Percentiles rank a stretch among this genome's conserved stretches.
Evolutionary conservation across 2,888 invertebrate species (phyloP).

Genomic region (Terebella lapidaria): DNA sequence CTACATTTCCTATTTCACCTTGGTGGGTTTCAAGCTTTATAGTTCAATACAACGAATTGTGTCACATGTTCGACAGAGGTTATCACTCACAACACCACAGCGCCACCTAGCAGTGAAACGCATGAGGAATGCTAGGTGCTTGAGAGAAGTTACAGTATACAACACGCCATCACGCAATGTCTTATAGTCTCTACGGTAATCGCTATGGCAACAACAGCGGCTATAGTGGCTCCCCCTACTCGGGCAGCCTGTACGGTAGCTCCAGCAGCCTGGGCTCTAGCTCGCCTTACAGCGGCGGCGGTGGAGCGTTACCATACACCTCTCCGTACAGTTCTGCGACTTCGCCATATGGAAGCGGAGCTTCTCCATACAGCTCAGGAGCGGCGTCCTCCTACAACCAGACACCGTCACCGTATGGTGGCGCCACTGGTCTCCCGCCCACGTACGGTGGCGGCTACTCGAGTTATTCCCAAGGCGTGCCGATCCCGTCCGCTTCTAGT

Average conservation of each 20-base stretch:
- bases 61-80: too few relatives aligned
- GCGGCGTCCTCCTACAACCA: neutral
- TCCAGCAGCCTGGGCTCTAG: conserved; percentile 21
- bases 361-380: neutral
- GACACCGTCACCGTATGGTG: neutral
- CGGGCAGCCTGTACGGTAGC: conserved; percentile 26
- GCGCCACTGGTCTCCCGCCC: neutral
- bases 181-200: neutral
- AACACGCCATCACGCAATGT: neutral
- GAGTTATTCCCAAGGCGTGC: neutral
- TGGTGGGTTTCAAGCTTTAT: too few relatives aligned
- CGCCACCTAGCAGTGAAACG: too few relatives aligned
- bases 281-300: too few relatives aligned
- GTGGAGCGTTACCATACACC: too few relatives aligned
- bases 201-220: neutral
- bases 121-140: too few relatives aligned
- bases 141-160: too few relatives aligned
- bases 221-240: conserved; percentile 1
- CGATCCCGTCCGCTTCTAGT: neutral
- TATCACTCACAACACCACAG: too few relatives aligned
- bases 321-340: too few relatives aligned
- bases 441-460: neutral
- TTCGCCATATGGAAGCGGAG: neutral
- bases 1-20: too few relatives aligned
- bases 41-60: too few relatives aligned